These are phyloP conservation scores for Bryconaethiops microstoma DNA, from an alignment of 2,797 vertebrate species.

Conservation along the genomic window DNA sequence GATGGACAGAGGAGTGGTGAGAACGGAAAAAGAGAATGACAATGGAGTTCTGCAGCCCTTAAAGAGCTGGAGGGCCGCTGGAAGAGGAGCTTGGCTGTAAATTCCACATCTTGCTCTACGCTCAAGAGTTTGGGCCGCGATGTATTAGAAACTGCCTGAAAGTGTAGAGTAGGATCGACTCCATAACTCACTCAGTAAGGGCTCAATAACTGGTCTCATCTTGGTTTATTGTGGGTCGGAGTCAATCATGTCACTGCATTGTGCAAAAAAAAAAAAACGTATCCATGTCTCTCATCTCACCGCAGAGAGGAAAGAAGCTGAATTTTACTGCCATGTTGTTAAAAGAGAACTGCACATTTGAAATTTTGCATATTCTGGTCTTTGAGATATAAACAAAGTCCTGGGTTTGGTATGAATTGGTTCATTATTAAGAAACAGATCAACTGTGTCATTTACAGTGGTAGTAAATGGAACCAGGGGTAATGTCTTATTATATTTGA, in stretches of 20 bases:
- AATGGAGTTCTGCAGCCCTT: conserved; percentile 78
- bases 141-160: background rate
- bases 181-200: background rate
- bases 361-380: too few species aligned
- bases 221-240: background rate
- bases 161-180: background rate
- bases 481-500: too few species aligned
- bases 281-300: background rate
- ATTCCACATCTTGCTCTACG: background rate
- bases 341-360: too few species aligned
- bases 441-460: too few species aligned
- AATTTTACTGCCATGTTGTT: background rate
- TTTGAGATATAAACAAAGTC: too few species aligned
- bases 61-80: conserved; percentile 13
- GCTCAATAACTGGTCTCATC: background rate
- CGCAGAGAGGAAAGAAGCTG: background rate
- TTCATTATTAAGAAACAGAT: too few species aligned
- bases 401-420: too few species aligned
- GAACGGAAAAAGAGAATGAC: conserved; percentile 77
- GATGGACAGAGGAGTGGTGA: conserved; percentile 84
- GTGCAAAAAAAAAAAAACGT: background rate
- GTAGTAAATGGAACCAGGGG: too few species aligned
- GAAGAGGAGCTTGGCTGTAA: background rate
- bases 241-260: background rate
- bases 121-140: background rate